Base-by-base conservation (phyloP, 2,888 invertebrate species). In the Margaritifera margaritifera region DNA sequence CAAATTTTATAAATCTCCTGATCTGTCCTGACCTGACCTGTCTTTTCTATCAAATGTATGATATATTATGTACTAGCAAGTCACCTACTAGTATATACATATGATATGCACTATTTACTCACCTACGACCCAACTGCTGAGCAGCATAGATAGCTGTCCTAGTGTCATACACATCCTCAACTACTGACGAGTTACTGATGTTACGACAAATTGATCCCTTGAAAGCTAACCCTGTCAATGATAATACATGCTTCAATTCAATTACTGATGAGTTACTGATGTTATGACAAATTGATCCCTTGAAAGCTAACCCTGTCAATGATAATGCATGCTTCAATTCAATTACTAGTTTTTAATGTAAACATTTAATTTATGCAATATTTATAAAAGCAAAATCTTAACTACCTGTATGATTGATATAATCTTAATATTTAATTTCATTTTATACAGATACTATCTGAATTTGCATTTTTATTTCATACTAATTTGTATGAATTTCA, bases 131-230 rank as follows among this genome's bases (percentile, higher is more conserved):
- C 51, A 77, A 66, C 51, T 77, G 76, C 27, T 71, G 71, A 0
- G 70, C 66, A 58, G 74, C 71, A 52, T 64, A 77, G 1, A 67
- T 72, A 2, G 72, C 63, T n/a, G 76, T 77, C 24, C 74, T 61
- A 15, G 61, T 64, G 22, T 77, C 76, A 64, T 72, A 77, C 20
- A 66, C 63, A 50, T 77, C 76, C 55, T 77, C 76, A 8, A 77
- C 74, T 11, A 77, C 74, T 2, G 73, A 74, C 6, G 76, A 71
- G 51, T 77, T 77, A n/a, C 74, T 74, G 25, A 77, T 68, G 25
- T 77, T 77, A 4, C 73, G 67, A 62, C 76, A 77, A 71, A 77
- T 73, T 15, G 76, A 77, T 15, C 68, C 68, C 3, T 67, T 74
- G 59, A 77, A 77, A 8, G 76, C 76, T 19, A 77, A 54, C 1